These are phyloP conservation scores for Manis crassicaudata DNA, from an alignment of 2,797 vertebrate species.

Conservation along the genomic window DNA sequence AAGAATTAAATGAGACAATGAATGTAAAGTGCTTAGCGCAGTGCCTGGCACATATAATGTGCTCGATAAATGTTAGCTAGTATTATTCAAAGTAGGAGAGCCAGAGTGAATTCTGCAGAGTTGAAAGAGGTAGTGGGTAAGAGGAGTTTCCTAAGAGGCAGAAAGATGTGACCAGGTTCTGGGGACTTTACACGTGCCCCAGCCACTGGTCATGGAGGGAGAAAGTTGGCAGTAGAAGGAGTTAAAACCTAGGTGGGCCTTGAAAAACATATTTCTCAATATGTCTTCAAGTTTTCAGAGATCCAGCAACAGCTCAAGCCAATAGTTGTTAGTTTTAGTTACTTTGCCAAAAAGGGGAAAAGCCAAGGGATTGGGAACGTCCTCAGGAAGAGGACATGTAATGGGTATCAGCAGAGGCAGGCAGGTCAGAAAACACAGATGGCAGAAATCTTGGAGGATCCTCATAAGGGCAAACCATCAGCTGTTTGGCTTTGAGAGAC, in stretches of 20 bases:
- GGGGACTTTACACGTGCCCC: background rate
- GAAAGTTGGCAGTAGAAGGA: accelerated
- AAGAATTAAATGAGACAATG: background rate
- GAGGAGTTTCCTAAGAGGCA: background rate
- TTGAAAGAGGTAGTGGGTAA: background rate
- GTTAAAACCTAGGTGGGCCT: background rate
- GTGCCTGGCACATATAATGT: background rate
- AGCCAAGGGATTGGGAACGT: background rate
- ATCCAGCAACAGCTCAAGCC: background rate
- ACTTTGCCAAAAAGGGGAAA: background rate
- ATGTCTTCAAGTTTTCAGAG: background rate
- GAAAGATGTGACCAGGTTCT: background rate
- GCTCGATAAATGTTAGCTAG: background rate
- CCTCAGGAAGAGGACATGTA: background rate
- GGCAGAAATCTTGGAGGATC: background rate
- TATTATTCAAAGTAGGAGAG: background rate
- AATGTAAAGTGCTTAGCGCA: background rate
- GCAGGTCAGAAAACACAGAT: background rate
- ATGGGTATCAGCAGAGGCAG: no score
- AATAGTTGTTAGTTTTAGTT: background rate
- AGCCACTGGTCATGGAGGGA: background rate
- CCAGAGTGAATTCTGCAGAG: background rate
- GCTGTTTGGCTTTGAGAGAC: background rate
- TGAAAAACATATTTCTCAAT: background rate
- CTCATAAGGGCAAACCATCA: background rate